Evolutionary conservation across 2,797 vertebrate species (phyloP).

Genomic region (Pempheris klunzingeri): DNA sequence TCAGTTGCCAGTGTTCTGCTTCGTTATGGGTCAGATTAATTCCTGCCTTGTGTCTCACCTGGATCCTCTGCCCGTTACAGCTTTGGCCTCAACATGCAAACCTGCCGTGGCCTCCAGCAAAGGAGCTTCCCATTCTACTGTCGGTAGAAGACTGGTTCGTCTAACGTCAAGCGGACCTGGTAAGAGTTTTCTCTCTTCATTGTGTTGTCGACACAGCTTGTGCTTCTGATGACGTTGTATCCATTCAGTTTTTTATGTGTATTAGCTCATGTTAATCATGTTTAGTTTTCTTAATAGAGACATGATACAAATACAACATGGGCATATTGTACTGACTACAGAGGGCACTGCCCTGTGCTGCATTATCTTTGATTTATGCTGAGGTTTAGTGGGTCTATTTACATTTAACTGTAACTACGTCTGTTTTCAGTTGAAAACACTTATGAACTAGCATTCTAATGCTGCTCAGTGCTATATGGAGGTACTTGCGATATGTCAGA

Average conservation of each 20-base stretch:
- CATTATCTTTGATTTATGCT: not conserved
- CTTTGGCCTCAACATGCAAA: conserved; percentile 64
- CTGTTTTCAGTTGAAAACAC: not conserved
- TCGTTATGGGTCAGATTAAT: conserved; percentile 48
- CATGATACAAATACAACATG: not conserved
- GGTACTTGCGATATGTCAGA: not conserved
- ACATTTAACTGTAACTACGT: not conserved
- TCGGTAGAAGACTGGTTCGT: conserved; percentile 47
- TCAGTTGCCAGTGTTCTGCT: conserved; percentile 15
- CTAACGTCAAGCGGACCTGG: conserved; percentile 53
- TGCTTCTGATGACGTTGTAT: not conserved
- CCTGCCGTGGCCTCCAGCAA: conserved; percentile 47
- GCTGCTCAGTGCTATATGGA: not conserved
- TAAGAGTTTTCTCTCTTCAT: conserved; percentile 50
- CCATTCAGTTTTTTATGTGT: not conserved
- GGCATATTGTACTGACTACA: not conserved
- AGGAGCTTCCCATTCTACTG: conserved; percentile 36
- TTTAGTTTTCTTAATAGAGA: not conserved
- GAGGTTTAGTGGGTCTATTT: not conserved
- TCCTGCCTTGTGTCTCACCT: conserved; percentile 45
- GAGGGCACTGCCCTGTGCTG: not conserved
- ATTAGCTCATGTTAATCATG: not conserved
- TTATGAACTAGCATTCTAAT: not conserved
- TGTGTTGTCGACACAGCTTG: not conserved
- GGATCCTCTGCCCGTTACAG: conserved; percentile 58